These are phyloP conservation scores for Centroberyx gerrardi DNA, from an alignment of 2,797 vertebrate genomes.

Conservation along the genomic window DNA sequence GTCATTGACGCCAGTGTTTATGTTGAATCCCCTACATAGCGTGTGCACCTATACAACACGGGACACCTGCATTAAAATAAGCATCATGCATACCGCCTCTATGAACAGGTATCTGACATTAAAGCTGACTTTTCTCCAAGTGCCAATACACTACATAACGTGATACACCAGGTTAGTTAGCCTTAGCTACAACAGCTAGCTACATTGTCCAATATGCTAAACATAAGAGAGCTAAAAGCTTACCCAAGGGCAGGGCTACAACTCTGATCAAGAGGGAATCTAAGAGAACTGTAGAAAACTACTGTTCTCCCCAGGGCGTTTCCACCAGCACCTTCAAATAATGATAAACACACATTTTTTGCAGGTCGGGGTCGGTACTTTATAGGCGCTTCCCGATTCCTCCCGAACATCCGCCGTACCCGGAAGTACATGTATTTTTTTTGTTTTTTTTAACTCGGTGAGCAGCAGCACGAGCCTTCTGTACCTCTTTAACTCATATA, in stretches of 20 bases:
- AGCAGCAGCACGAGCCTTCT: no score
- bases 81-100: rapidly evolving
- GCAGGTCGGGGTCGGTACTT: background rate
- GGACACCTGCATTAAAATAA: rapidly evolving
- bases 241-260: constrained; percentile 34
- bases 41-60: background rate
- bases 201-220: constrained; percentile 20
- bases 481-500: no score
- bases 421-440: constrained; percentile 49
- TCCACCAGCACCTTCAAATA: background rate
- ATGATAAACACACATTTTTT: constrained; percentile 19
- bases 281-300: background rate
- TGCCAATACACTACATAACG: background rate
- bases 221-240: constrained; percentile 4
- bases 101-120: background rate
- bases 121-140: background rate
- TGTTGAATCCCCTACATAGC: background rate
- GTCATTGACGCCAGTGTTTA: constrained; percentile 9
- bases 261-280: background rate
- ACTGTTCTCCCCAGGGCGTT: background rate
- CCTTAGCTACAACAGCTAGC: constrained; percentile 45
- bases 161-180: constrained; percentile 1
- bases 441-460: no score
- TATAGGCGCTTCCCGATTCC: background rate
- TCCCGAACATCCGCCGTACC: constrained; percentile 55